Evolutionary conservation across 2,113 vertebrate genomes (phyloP).

Genomic region (Pica pica): DNA sequence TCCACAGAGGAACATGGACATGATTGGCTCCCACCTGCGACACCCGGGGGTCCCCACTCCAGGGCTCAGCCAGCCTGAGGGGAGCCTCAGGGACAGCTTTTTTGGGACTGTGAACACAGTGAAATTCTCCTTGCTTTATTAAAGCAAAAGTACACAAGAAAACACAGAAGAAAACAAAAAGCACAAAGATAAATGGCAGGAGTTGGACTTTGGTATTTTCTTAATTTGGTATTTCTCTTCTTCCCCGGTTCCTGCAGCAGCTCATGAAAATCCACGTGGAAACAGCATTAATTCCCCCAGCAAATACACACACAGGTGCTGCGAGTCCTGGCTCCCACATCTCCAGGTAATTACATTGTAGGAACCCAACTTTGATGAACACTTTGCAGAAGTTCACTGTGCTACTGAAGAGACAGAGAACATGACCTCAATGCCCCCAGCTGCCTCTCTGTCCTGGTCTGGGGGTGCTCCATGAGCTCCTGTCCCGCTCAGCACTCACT

Average conservation of each 20-base stretch:
- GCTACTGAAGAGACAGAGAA: not conserved
- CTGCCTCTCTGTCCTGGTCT: not conserved
- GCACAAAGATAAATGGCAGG: not conserved
- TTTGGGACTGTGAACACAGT: not conserved
- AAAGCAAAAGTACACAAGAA: constrained; percentile 45
- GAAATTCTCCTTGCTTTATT: constrained; percentile 36
- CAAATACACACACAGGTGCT: not conserved
- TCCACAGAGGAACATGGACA: not conserved
- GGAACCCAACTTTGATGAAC: not conserved
- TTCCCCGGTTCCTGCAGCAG: constrained; percentile 15
- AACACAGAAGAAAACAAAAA: constrained; percentile 22
- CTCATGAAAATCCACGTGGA: not conserved
- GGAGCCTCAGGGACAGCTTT: not conserved
- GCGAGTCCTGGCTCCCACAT: not conserved
- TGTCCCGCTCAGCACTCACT: rapidly evolving
- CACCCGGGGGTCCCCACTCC: too few relatives aligned
- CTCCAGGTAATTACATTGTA: not conserved
- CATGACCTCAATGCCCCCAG: not conserved
- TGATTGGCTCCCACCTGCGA: rapidly evolving
- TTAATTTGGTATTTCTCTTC: not conserved
- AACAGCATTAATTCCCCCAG: not conserved
- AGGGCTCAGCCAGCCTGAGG: not conserved
- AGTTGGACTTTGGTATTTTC: constrained; percentile 41
- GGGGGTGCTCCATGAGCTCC: not conserved
- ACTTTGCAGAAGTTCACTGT: not conserved